phyloP scores from a whole-genome alignment of 2,113 vertebrate genomes.

The Cygnus atratus region DNA sequence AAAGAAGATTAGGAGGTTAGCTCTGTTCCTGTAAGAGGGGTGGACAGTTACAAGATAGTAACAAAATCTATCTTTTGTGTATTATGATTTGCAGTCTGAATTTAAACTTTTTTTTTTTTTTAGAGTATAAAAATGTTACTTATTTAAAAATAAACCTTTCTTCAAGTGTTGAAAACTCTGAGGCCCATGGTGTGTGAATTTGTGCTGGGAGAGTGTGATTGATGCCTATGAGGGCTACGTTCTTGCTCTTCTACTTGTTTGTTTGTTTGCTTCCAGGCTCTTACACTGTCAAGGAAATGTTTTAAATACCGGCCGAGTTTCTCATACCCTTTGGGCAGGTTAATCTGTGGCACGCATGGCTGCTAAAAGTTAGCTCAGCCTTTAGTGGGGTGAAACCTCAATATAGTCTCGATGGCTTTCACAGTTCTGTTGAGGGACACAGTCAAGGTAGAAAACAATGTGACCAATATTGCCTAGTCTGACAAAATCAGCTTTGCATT shows the following conservation, averaged over 20 bases:
- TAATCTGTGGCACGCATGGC: not conserved
- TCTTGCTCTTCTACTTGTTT: not conserved
- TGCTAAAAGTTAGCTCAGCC: not conserved
- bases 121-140: not conserved
- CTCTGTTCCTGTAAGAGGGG: not conserved
- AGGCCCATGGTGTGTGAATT: fast-evolving
- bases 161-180: not conserved
- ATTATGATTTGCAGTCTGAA: not conserved
- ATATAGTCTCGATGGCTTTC: not conserved
- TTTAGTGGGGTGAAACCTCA: not conserved
- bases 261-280: not conserved
- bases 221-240: not conserved
- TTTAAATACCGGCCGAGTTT: not conserved
- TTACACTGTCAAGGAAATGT: not conserved
- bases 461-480: not conserved
- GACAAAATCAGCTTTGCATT: not conserved
- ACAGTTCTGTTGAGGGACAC: not conserved
- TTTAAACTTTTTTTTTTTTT: not conserved
- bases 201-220: not conserved
- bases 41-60: not conserved
- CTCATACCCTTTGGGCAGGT: not conserved
- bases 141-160: not conserved
- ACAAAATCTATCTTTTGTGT: not conserved
- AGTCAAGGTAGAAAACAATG: not conserved
- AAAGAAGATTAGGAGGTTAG: not conserved